These are phyloP conservation scores for Halictus rubicundus DNA, from an alignment of 1,140 invertebrate species.

Conservation along the genomic window DNA sequence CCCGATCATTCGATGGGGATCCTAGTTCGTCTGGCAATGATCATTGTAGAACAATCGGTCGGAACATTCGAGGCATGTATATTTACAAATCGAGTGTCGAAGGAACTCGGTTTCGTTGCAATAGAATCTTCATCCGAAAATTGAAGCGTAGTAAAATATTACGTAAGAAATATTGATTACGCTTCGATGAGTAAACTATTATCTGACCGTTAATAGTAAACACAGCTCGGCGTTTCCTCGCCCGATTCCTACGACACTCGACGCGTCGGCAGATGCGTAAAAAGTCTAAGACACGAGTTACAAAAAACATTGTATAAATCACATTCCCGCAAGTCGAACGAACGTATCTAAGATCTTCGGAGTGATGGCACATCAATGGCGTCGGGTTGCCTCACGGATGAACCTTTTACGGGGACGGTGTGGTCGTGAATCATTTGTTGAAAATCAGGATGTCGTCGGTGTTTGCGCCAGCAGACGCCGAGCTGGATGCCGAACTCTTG, in stretches of 20 bases:
- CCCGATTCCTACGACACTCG: background rate
- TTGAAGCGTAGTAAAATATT: background rate
- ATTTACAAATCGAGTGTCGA: background rate
- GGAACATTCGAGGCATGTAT: background rate
- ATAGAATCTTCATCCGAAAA: background rate
- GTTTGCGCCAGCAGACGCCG: constrained; percentile 55
- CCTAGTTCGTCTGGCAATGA: background rate
- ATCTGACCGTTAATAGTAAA: background rate
- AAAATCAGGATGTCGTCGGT: constrained; percentile 68
- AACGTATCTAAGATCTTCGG: background rate
- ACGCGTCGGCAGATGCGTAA: background rate
- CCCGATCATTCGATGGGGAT: background rate
- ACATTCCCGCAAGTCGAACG: background rate
- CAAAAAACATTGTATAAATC: background rate
- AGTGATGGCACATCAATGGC: background rate
- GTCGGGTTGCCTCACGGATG: background rate
- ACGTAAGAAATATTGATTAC: background rate
- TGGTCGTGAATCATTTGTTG: constrained; percentile 40
- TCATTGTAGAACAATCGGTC: background rate
- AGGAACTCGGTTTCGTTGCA: background rate
- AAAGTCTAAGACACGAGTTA: background rate
- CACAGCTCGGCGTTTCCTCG: background rate
- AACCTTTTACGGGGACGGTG: background rate
- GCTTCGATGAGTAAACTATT: background rate
- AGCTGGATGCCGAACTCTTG: constrained; percentile 59